These are phyloP conservation scores for Beroe forskalii DNA, from an alignment of 37 sponge, comb jelly and placozoan species.

Conservation along the genomic window DNA sequence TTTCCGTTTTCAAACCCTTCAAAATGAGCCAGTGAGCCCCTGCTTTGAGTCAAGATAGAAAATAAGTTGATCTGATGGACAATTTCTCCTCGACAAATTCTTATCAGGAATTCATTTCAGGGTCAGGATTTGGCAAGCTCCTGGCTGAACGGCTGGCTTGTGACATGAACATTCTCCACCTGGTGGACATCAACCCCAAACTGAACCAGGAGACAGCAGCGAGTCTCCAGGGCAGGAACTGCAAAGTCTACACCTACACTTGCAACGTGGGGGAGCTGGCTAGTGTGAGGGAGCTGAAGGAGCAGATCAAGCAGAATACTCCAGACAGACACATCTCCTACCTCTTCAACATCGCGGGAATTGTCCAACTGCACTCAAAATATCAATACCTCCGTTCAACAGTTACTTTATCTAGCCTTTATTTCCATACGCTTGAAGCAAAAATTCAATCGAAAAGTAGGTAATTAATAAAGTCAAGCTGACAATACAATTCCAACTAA, in stretches of 20 bases:
- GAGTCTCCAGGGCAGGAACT: not conserved
- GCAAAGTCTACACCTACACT: conserved; percentile 13
- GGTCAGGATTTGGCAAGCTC: conserved; percentile 20
- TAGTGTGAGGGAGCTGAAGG: not conserved
- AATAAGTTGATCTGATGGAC: no score
- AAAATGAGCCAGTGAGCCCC: no score
- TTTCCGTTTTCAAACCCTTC: no score
- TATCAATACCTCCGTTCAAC: no score
- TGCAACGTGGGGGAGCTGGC: conserved; percentile 19
- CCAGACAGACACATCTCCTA: conserved; percentile 42
- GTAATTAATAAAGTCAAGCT: not conserved
- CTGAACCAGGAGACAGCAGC: conserved; percentile 7
- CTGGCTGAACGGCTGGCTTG: not conserved
- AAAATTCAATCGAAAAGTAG: not conserved
- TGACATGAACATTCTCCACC: conserved; percentile 29
- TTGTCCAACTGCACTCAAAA: no score
- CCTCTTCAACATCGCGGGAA: conserved; percentile 53
- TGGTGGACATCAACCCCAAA: conserved; percentile 15
- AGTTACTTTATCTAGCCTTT: not conserved
- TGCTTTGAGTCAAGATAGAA: no score
- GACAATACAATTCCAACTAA: not conserved
- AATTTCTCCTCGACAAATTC: no score
- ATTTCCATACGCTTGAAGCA: not conserved
- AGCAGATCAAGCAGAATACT: conserved; percentile 4
- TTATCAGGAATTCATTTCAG: no score